phyloP scores from a whole-genome alignment of 2,888 invertebrate species.

The Drosophila rubida region DNA sequence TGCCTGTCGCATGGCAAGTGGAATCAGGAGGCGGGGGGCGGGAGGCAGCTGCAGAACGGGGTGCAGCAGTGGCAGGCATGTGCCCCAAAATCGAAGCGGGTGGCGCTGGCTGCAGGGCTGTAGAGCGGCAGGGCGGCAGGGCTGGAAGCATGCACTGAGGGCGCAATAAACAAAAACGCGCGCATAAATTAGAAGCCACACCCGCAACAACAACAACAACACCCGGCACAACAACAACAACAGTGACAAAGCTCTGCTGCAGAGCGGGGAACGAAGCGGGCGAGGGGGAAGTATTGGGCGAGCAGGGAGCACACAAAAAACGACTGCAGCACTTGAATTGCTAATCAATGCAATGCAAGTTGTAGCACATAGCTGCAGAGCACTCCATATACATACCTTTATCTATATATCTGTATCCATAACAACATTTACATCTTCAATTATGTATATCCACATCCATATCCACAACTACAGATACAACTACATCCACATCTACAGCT shows the following conservation, averaged over 20 bases:
- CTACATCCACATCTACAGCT: background rate
- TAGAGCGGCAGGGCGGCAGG: background rate
- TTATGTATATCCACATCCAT: background rate
- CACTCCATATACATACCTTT: background rate
- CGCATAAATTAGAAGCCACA: slow-evolving; percentile 71
- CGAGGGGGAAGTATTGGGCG: too few species aligned
- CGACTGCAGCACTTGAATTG: too few species aligned
- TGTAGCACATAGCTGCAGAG: too few species aligned
- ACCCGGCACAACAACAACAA: slow-evolving; percentile 16
- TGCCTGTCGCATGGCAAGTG: slow-evolving; percentile 5
- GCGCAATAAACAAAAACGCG: slow-evolving; percentile 71
- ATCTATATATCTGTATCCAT: background rate
- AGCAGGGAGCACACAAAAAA: too few species aligned
- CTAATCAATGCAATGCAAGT: too few species aligned
- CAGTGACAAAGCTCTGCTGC: slow-evolving; percentile 27
- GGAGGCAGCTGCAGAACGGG: background rate
- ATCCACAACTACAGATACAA: background rate
- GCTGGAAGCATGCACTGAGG: slow-evolving; percentile 30
- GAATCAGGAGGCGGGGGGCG: background rate
- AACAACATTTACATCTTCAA: background rate
- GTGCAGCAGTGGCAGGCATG: slow-evolving; percentile 1
- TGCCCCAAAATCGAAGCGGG: slow-evolving; percentile 19
- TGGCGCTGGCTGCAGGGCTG: background rate
- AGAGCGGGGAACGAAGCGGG: too few species aligned
- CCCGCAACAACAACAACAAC: slow-evolving; percentile 32